Evolutionary conservation across 2,113 vertebrate genomes (phyloP), one percentile per base, ranked within the genome.

Genomic region (Penelope pileata): DNA sequence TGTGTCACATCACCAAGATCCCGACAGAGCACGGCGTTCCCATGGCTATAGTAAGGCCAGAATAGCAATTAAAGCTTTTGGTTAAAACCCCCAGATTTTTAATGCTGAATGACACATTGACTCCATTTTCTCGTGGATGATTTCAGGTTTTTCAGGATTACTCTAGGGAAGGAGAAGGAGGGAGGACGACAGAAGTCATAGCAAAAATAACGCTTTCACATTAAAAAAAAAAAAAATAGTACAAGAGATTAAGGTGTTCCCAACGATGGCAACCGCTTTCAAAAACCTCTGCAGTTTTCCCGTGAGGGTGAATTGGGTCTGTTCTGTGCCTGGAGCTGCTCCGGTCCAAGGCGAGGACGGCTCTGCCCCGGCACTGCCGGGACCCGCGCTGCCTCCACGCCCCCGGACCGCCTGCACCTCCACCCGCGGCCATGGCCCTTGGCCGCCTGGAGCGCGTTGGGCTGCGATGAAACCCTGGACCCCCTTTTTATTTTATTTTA

Each of bases 41-140:
- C 76, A 50, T 84, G 58, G 67, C 91, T 83, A 47, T 78, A 77
- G 86, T 40, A 78, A 67, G 45, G 56, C 18, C 23, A 51, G 88
- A 83, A 90, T 53, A 82, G 16, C 84, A 96, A 85, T 83, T 83
- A 95, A 68, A 83, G 53, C 67, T 97, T 95, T 93, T 90, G 43
- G 58, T 87, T 86, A 53, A 88, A 82, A 68, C 40, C 75, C 26
- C 22, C 50, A 42, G 47, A 86, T 92, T 93, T 82, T 63, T 54
- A 79, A 72, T 93, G 78, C 73, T 74, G 86, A 90, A 83, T 79
- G 88, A 90, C 30, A 95, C 40, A 5, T 81, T 50, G 42, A 60
- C 51, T 94, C 32, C 29, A 32, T 88, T 90, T 96, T 88, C 68
- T 86, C 2, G 6, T 62, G 43, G 26, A 75, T 40, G 34, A 79